Evolutionary conservation across 2,888 invertebrate genomes (phyloP), one percentile per base, ranked within the genome.

Genomic region (Tachina grossa): DNA sequence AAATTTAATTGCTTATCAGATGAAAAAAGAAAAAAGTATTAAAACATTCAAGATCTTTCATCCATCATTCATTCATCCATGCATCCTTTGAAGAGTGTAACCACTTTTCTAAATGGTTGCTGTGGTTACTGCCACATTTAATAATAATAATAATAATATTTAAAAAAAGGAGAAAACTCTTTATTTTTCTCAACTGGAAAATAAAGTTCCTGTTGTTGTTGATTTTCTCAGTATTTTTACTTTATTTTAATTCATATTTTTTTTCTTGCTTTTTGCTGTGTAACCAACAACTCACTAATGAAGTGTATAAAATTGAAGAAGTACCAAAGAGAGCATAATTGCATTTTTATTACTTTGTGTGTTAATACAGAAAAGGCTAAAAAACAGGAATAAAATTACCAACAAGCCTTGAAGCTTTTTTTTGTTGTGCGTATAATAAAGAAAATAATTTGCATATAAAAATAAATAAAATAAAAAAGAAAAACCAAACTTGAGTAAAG

Each of bases 331-430:
- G 53, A 68, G 75, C 79, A 87, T 87, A 87, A 87, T 87, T 87
- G 87, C 87, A 87, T 87, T 87, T 87, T 87, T 87, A 87, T 87
- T 87, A 87, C 87, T 85, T 75, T 74, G 75, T 83, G 74, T 85
- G 85, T 83, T 85, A 85, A 85, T 85, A 83, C 49, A 76, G 59
- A 72, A 85, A 79, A 41, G 82, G 69, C 74, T 66, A 63, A 84
- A 75, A 66, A 68, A 14, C n/a, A 61, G 68, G 65, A 72, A 84
- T 74, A 86, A 83, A 86, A 78, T 78, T 75, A 80, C 84, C 74
- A 75, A 84, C 57, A 83, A 75, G 84, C 79, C 82, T 85, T 79
- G 59, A 45, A 83, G 75, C 71, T 75, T 61, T 43, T 55, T 68
- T 66, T 13, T 65, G 1, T 39, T 19, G 8, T 19, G 9, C 19